Base-by-base conservation (phyloP, 2,888 invertebrate genomes). In the Sericinus montela region DNA sequence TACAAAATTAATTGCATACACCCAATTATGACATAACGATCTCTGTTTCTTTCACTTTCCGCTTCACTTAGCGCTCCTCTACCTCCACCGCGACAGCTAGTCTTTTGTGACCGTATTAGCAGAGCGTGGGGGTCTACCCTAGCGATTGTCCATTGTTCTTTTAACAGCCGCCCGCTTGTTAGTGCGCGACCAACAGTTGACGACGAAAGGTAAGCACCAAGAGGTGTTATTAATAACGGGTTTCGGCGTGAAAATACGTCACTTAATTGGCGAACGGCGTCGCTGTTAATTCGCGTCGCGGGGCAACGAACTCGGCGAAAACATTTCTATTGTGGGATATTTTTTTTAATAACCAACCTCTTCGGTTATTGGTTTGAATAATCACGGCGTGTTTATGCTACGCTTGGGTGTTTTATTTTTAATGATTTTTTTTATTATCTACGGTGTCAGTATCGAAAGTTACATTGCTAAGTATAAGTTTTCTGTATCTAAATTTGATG, bases 61-160 rank as follows among this genome's bases (percentile, higher is more conserved):
- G 19, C 19, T 2, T n/a, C n/a, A n/a, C n/a, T n/a, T n/a, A n/a
- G n/a, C n/a, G n/a, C 1, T 11, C 16, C 35, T 28, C 16, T 38
- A 23, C 13, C 37, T 30, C 13, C 4, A 4, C 16, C 48, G 43
- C 54, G 45, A n/a, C 8, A n/a, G 52, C 30, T 55, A 51, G 28
- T 56, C 28, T 50, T 63, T 60, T 61, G 53, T 1, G 28, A 14
- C 53, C 57, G 53, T 43, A 41, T 53, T 45, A 44, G 62, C 64
- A 61, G 59, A 62, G 63, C 57, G 60, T 59, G 61, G 62, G 69
- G 69, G 70, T 66, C 58, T 67, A 60, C 69, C 66, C 62, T 54
- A 59, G 61, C 67, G 56, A 83, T 82, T 78, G 83, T 83, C 76
- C 81, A 87, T 87, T 87, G 87, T 87, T 85, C 86, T 82, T 85